Evolutionary conservation across 2,797 vertebrate genomes (phyloP), one percentile per base, ranked within the genome.

Genomic region (Loriculus beryllinus): DNA sequence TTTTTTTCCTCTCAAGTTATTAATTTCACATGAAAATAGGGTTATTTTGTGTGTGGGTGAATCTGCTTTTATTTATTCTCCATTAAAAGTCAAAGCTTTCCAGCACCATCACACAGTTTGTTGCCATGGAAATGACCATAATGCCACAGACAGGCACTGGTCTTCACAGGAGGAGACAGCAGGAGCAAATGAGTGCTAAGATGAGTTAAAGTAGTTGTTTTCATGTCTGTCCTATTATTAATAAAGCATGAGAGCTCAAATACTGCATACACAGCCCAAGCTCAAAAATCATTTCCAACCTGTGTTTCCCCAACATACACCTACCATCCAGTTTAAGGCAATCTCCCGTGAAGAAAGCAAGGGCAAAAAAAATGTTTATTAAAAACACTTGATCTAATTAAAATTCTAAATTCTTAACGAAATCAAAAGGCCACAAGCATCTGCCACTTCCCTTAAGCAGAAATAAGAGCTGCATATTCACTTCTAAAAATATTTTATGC

Each of bases 111-210:
- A 76, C 71, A 75, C 10, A 31, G 80, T 86, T 91, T 86, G 95
- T 94, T 95, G 87, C 92, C 90, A 96, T 95, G 95, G 92, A 77
- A 94, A 96, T 91, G 67, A 82, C 91, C 67, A 6, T 76, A 82
- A 57, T 63, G 67, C 74, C 80, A 84, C 70, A 72, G 78, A 72
- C 6, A 10, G 59, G 54, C 1, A 0, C 37, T 1, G 13, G 65
- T 47, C 69, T 89, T 90, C 89, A 69, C 0, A 0, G 57, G 49
- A 82, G 82, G 67, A 76, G 76, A 90, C 28, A 88, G 75, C 45
- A 74, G 63, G 82, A 92, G 59, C 62, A 82, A 89, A 69, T 49
- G 74, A 94, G 68, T 83, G 82, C 87, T 70, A 88, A 84, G 88
- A 91, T 42, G 85, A 86, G 47, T 19, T 76, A 43, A 88, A 91